These are phyloP conservation scores for Hydrophis major DNA, from an alignment of 2,797 vertebrate species.

Conservation along the genomic window DNA sequence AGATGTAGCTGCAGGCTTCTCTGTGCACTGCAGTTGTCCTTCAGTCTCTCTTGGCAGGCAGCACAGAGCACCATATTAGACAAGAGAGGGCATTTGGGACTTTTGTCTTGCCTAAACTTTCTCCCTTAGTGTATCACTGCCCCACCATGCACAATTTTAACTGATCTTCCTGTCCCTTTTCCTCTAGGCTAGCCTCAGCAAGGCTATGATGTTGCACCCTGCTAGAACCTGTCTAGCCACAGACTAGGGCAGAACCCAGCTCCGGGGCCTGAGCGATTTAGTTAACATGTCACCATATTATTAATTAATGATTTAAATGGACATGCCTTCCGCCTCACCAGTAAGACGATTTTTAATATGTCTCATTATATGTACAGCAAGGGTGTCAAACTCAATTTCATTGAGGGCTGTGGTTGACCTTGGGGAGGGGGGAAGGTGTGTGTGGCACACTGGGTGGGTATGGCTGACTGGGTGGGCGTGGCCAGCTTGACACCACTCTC, in stretches of 20 bases:
- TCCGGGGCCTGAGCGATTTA: not conserved
- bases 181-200: not conserved
- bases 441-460: no score
- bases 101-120: not conserved
- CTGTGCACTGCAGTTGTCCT: constrained; percentile 12
- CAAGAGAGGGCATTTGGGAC: not conserved
- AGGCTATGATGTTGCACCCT: not conserved
- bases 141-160: not conserved
- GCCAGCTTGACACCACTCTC: no score
- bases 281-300: not conserved
- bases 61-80: not conserved
- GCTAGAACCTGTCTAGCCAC: not conserved
- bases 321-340: not conserved
- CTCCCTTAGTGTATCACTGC: not conserved
- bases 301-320: not conserved
- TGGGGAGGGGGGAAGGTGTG: no score
- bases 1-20: constrained; percentile 4
- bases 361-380: not conserved
- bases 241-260: not conserved
- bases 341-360: not conserved
- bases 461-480: no score
- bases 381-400: no score
- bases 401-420: no score
- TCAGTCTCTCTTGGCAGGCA: not conserved
- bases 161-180: not conserved